Conservation (phyloP, 2,113 vertebrate genomes). For the Thymallus thymallus region DNA sequence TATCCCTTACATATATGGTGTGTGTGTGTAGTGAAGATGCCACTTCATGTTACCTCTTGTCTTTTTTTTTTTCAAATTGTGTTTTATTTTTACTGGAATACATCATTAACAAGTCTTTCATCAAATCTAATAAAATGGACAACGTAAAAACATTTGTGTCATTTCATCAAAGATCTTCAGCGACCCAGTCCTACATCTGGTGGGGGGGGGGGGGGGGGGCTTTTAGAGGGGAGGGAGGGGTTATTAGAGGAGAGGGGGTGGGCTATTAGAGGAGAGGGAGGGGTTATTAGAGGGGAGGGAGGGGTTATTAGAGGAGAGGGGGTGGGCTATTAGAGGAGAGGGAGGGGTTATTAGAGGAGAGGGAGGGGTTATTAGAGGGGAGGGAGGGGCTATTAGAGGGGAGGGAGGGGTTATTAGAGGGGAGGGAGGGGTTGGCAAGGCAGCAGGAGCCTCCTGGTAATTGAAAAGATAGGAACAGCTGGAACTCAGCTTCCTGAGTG, state of each 20-base stretch:
- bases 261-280: neutral
- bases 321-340: too few species aligned
- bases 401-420: neutral
- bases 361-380: neutral
- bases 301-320: neutral
- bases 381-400: neutral
- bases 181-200: neutral
- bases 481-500: conserved; percentile 4
- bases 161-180: neutral
- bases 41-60: neutral
- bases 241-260: neutral
- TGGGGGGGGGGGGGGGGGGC: neutral
- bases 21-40: neutral
- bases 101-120: neutral
- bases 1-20: neutral
- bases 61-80: neutral
- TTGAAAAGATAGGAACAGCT: conserved; percentile 69
- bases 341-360: neutral
- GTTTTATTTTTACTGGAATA: neutral
- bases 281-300: neutral
- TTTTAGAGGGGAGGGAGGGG: neutral
- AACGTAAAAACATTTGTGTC: neutral
- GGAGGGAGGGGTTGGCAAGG: conserved; percentile 15
- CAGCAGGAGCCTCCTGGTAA: conserved; percentile 68
- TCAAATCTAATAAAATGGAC: neutral